Evolutionary conservation across 1,140 invertebrate genomes (phyloP).

Genomic region (Elymnias hypermnestra): DNA sequence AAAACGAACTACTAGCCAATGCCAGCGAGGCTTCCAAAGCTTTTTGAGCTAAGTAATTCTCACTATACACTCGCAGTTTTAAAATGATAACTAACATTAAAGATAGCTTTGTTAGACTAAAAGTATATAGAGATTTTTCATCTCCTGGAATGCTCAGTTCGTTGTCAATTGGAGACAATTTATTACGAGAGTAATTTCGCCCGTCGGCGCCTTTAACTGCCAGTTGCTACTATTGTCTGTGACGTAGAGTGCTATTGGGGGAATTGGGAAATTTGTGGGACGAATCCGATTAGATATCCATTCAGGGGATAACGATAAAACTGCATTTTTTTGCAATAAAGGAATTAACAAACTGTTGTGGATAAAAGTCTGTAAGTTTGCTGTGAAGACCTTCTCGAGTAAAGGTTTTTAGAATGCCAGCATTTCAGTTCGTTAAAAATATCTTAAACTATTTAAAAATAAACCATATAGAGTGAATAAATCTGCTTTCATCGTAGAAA

Average conservation of each 20-base stretch:
- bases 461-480: not conserved
- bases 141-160: not conserved
- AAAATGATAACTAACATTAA: too few species aligned
- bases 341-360: too few species aligned
- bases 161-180: not conserved
- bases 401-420: too few species aligned
- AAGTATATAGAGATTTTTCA: not conserved
- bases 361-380: too few species aligned
- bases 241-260: slow-evolving; percentile 3
- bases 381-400: too few species aligned
- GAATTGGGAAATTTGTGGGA: not conserved
- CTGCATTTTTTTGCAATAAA: not conserved
- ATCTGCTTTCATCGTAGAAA: not conserved
- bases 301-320: not conserved
- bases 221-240: slow-evolving; percentile 5
- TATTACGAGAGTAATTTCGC: slow-evolving; percentile 3
- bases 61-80: too few species aligned
- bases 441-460: too few species aligned
- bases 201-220: slow-evolving; percentile 8
- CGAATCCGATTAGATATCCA: not conserved
- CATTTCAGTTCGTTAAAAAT: too few species aligned
- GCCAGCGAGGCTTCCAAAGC: too few species aligned
- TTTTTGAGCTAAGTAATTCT: too few species aligned
- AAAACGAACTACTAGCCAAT: too few species aligned
- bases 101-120: too few species aligned